These are phyloP conservation scores for Fistularia commersonii DNA, from an alignment of 2,797 vertebrate genomes.

Conservation along the genomic window DNA sequence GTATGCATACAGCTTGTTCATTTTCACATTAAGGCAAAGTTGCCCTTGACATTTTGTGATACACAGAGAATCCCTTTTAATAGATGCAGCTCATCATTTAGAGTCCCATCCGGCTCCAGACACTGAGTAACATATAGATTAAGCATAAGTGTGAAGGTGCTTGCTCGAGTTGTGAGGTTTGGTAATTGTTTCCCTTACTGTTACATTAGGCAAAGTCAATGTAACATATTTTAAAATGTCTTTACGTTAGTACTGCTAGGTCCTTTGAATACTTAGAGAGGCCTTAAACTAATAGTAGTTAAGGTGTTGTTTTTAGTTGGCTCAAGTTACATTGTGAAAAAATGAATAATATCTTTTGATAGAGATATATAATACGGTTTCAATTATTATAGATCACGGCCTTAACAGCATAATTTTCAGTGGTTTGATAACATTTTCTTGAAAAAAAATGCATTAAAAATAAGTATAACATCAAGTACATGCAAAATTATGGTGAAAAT, in stretches of 20 bases:
- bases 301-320: too few relatives aligned
- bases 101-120: slow-evolving; percentile 23
- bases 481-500: too few relatives aligned
- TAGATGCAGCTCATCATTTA: slow-evolving; percentile 39
- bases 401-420: too few relatives aligned
- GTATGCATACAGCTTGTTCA: slow-evolving; percentile 14
- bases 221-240: slow-evolving; percentile 1
- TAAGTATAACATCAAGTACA: too few relatives aligned
- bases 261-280: too few relatives aligned
- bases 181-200: not conserved
- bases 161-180: not conserved
- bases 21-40: slow-evolving; percentile 36
- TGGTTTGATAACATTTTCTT: too few relatives aligned
- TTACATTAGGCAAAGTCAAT: not conserved
- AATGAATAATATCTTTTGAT: too few relatives aligned
- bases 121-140: slow-evolving; percentile 18
- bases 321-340: too few relatives aligned
- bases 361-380: too few relatives aligned
- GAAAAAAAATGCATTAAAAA: too few relatives aligned
- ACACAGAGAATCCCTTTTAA: slow-evolving; percentile 37
- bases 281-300: too few relatives aligned
- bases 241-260: not conserved
- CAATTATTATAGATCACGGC: too few relatives aligned
- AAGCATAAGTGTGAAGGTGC: slow-evolving; percentile 7
- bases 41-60: slow-evolving; percentile 57